Percentiles rank a stretch among this genome's conserved stretches.
phyloP scores from a whole-genome alignment of 2,888 invertebrate genomes.

The Synergus laeviventris region DNA sequence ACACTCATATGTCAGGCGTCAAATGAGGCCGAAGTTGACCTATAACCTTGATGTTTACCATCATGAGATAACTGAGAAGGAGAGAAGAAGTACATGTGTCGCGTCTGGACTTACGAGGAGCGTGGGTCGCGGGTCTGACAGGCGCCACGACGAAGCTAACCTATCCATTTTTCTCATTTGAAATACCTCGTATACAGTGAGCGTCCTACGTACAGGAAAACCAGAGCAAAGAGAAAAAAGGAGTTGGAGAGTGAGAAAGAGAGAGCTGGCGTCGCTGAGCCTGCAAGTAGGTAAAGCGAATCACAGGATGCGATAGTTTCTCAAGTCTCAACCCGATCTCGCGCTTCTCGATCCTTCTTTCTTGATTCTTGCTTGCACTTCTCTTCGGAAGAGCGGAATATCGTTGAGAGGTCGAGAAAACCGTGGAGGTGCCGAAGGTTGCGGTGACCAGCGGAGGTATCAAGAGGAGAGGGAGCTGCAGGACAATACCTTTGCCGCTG shows the following conservation, averaged over 20 bases:
- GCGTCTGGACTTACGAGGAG: slow-evolving; percentile 38
- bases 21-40: slow-evolving; percentile 31
- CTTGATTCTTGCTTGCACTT: slow-evolving; percentile 6
- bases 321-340: slow-evolving; percentile 32
- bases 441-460: slow-evolving; percentile 38
- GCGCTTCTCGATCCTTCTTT: neutral
- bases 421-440: slow-evolving; percentile 42
- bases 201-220: slow-evolving; percentile 39
- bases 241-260: slow-evolving; percentile 10
- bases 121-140: slow-evolving; percentile 45
- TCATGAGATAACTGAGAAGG: slow-evolving; percentile 35
- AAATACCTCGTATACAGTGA: slow-evolving; percentile 34
- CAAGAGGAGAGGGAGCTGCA: slow-evolving; percentile 50
- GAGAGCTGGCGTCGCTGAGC: slow-evolving; percentile 15
- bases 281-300: slow-evolving; percentile 4
- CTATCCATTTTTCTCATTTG: slow-evolving; percentile 41
- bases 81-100: slow-evolving; percentile 41
- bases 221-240: slow-evolving; percentile 25
- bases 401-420: slow-evolving; percentile 40
- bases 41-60: slow-evolving; percentile 38
- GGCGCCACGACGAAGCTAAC: slow-evolving; percentile 43
- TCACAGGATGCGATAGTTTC: slow-evolving; percentile 1
- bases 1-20: neutral
- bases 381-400: slow-evolving; percentile 10
- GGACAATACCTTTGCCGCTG: slow-evolving; percentile 67